Percentiles rank a stretch among this genome's conserved stretches.
Evolutionary conservation across 2,113 vertebrate genomes (phyloP).

Genomic region (Protobothrops mucrosquamatus): DNA sequence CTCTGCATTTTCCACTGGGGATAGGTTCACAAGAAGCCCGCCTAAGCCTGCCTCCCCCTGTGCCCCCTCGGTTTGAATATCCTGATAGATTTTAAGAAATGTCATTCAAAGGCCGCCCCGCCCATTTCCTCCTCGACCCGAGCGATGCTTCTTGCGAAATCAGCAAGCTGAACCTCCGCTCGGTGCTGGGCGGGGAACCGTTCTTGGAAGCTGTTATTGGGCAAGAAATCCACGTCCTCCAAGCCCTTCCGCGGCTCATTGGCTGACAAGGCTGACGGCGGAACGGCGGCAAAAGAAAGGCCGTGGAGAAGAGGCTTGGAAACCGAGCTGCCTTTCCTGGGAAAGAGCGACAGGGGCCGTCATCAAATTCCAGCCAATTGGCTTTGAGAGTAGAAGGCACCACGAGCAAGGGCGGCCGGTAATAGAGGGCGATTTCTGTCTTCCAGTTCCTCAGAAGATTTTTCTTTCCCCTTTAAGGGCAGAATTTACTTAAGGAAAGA

Average conservation of each 20-base stretch:
- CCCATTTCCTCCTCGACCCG: neutral
- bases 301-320: neutral
- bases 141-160: slow-evolving; percentile 12
- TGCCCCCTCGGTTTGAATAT: neutral
- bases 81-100: neutral
- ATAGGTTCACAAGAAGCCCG: neutral
- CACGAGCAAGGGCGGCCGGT: neutral
- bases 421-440: neutral
- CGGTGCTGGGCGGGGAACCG: neutral
- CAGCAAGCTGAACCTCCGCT: neutral
- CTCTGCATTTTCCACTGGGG: slow-evolving; percentile 1
- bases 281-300: slow-evolving; percentile 21
- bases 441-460: neutral
- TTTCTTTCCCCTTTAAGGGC: neutral
- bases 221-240: neutral
- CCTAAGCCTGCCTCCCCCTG: neutral
- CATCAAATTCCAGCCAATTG: neutral
- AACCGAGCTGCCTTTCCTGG: neutral
- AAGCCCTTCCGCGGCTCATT: neutral
- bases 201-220: neutral
- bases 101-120: neutral
- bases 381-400: neutral
- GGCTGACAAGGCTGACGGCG: neutral
- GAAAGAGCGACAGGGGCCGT: neutral
- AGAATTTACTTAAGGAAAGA: neutral